Percentiles rank a stretch among this genome's conserved stretches.
Conservation (phyloP, 2,113 vertebrate genomes). For the Saccopteryx bilineata region DNA sequence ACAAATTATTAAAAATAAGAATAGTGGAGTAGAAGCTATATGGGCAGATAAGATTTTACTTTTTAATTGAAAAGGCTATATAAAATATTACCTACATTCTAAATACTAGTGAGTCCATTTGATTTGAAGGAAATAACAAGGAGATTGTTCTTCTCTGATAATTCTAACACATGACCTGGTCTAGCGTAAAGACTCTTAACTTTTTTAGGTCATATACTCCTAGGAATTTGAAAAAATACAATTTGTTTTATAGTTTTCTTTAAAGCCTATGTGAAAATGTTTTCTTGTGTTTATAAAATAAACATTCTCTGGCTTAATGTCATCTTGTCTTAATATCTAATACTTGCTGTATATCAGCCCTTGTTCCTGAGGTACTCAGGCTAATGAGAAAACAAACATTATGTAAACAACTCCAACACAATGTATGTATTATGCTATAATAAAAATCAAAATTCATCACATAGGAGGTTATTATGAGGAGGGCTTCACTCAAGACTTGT, state of each 20-base stretch:
- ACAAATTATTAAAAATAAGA: slow-evolving; percentile 38
- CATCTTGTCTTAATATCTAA: slow-evolving; percentile 13
- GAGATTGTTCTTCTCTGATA: slow-evolving; percentile 2
- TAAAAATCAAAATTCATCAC: slow-evolving; percentile 26
- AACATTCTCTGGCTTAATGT: slow-evolving; percentile 4
- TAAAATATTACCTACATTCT: not conserved
- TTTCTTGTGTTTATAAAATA: slow-evolving; percentile 35
- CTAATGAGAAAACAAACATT: slow-evolving; percentile 31
- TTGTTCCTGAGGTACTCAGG: slow-evolving; percentile 3
- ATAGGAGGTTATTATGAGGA: not conserved
- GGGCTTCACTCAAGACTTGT: slow-evolving; percentile 21
- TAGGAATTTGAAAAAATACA: slow-evolving; percentile 51
- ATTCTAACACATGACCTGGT: slow-evolving; percentile 32
- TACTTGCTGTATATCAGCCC: not conserved
- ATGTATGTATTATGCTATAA: not conserved
- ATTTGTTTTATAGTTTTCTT: slow-evolving; percentile 47
- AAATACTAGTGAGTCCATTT: not conserved
- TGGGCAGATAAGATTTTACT: slow-evolving; percentile 22
- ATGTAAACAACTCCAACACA: not conserved
- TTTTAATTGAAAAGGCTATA: slow-evolving; percentile 15
- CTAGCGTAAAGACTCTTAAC: slow-evolving; percentile 17
- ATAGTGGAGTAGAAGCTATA: not conserved
- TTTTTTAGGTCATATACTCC: not conserved
- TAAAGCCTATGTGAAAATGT: slow-evolving; percentile 7
- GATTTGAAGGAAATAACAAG: slow-evolving; percentile 42